These are phyloP conservation scores for Mesembrinibis cayennensis DNA, from an alignment of 2,113 vertebrate species.

Conservation along the genomic window DNA sequence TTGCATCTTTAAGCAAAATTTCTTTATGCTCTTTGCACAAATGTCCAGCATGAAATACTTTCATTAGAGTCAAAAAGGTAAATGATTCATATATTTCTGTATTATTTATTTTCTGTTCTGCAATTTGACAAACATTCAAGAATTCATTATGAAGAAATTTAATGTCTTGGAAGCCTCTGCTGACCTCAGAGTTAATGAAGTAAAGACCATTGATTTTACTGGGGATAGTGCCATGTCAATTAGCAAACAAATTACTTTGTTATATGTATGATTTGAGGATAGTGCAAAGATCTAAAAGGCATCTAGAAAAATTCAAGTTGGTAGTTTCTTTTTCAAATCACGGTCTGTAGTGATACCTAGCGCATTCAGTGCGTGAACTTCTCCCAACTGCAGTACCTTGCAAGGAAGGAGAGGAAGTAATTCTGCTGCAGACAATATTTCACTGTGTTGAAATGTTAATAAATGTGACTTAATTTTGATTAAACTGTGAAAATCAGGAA, in stretches of 20 bases:
- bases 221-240: not conserved
- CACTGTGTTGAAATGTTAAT: not conserved
- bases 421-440: not conserved
- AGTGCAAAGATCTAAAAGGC: not conserved
- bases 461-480: not conserved
- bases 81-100: not conserved
- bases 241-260: constrained; percentile 21
- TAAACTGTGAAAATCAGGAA: not conserved
- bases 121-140: constrained; percentile 23
- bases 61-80: not conserved
- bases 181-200: constrained; percentile 33
- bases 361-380: not conserved
- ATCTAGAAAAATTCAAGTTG: not conserved
- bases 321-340: not conserved
- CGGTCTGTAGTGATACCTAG: not conserved
- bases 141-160: constrained; percentile 28
- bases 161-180: constrained; percentile 4
- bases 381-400: not conserved
- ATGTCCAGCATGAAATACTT: not conserved
- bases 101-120: not conserved
- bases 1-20: not conserved
- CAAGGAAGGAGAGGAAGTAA: not conserved
- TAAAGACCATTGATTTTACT: not conserved
- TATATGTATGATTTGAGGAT: not conserved
- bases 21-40: not conserved